These are phyloP conservation scores for Caiman crocodilus DNA, from an alignment of 2,797 vertebrate genomes.

Conservation along the genomic window DNA sequence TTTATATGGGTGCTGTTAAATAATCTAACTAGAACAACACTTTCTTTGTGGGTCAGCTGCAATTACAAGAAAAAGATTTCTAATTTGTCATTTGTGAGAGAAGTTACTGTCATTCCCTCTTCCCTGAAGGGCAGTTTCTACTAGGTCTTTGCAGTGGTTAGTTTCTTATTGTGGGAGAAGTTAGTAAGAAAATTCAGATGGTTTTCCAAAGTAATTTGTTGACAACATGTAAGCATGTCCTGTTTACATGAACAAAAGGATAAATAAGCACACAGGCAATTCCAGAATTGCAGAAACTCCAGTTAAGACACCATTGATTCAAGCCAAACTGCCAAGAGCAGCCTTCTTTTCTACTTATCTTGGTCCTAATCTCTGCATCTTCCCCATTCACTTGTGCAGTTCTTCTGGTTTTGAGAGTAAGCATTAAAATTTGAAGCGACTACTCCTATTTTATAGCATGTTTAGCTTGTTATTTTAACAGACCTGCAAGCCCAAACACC, in stretches of 20 bases:
- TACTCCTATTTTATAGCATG: no score
- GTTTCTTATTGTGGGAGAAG: slow-evolving; percentile 3
- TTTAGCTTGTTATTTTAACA: neutral
- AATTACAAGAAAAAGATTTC: neutral
- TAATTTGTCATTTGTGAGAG: neutral
- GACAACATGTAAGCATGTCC: slow-evolving; percentile 6
- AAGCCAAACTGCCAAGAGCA: slow-evolving; percentile 31
- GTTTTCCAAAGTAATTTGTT: neutral
- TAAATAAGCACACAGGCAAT: slow-evolving; percentile 32
- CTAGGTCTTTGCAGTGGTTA: neutral
- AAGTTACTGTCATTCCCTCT: neutral
- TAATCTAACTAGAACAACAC: no score
- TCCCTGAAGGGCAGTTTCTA: neutral
- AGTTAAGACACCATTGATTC: slow-evolving; percentile 18
- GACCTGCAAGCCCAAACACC: neutral
- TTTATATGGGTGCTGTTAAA: no score
- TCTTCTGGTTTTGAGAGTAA: slow-evolving; percentile 10
- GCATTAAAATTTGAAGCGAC: slow-evolving; percentile 26
- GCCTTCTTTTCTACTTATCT: slow-evolving; percentile 44
- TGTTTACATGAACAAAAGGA: slow-evolving; percentile 7
- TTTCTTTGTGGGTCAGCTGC: no score
- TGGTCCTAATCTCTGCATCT: slow-evolving; percentile 61
- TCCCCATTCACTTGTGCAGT: slow-evolving; percentile 53
- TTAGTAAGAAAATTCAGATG: neutral
- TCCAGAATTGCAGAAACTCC: slow-evolving; percentile 28